Percentiles rank a stretch among this genome's conserved stretches.
Evolutionary conservation across 2,888 invertebrate species (phyloP).

Genomic region (Ochropacha duplaris): DNA sequence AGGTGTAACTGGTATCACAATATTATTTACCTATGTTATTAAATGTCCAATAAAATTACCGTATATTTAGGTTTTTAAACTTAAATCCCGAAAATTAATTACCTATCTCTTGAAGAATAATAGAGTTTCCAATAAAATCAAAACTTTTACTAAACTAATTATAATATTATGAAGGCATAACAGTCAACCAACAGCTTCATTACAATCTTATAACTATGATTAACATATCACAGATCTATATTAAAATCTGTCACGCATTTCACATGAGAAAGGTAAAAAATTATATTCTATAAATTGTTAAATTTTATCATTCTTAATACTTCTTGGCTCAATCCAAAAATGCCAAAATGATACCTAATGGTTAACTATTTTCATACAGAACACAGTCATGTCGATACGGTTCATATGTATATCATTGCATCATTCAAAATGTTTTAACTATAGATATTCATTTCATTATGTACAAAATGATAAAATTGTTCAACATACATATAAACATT

Average conservation of each 20-base stretch:
- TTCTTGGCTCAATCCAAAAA: slow-evolving; percentile 3
- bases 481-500: background rate
- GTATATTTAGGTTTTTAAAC: too few relatives aligned
- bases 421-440: background rate
- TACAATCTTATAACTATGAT: too few relatives aligned
- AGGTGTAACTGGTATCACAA: background rate
- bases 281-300: slow-evolving; percentile 8
- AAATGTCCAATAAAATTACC: too few relatives aligned
- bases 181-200: background rate
- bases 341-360: slow-evolving; percentile 4
- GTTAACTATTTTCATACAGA: background rate
- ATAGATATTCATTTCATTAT: background rate
- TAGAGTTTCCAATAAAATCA: too few relatives aligned
- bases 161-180: background rate
- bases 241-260: slow-evolving; percentile 2
- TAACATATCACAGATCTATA: slow-evolving; percentile 10
- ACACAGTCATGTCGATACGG: background rate
- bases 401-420: background rate
- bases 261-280: slow-evolving; percentile 22
- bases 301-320: background rate
- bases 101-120: too few relatives aligned
- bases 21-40: too few relatives aligned
- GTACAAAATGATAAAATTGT: background rate
- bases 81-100: background rate
- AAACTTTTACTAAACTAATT: too few relatives aligned